Conservation (phyloP, 2,113 vertebrate species). For the Hippocampus guttulatus region DNA sequence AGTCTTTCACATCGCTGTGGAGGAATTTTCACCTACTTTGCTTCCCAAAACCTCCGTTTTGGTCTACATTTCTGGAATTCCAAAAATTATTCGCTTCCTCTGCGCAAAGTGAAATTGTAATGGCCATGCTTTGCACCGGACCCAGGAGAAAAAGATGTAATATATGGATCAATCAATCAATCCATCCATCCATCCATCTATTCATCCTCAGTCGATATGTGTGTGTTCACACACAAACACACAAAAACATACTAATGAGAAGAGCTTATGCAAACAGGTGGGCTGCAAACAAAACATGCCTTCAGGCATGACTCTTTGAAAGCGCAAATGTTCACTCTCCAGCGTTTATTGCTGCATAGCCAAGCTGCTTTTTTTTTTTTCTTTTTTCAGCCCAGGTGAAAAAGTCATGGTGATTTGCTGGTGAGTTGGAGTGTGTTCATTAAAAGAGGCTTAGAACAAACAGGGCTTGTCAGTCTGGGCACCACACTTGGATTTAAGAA, state of each 20-base stretch:
- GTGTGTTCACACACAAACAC: too few species aligned
- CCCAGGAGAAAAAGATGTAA: too few species aligned
- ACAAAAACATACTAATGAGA: slow-evolving; percentile 44
- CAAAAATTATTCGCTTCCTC: too few species aligned
- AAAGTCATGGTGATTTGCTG: slow-evolving; percentile 36
- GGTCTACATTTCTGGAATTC: too few species aligned
- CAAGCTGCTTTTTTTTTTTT: slow-evolving; percentile 18
- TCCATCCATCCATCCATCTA: too few species aligned
- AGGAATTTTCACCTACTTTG: too few species aligned
- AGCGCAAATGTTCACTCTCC: not conserved
- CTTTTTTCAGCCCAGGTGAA: slow-evolving; percentile 34
- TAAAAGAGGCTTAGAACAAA: slow-evolving; percentile 47
- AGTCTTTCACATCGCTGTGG: too few species aligned
- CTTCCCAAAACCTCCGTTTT: too few species aligned
- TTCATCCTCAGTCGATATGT: too few species aligned
- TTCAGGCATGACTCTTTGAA: slow-evolving; percentile 23
- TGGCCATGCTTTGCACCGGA: too few species aligned
- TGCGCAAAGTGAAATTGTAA: too few species aligned
- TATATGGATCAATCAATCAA: too few species aligned
- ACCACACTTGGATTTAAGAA: slow-evolving; percentile 2
- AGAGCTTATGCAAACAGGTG: slow-evolving; percentile 21
- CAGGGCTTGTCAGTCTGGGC: slow-evolving; percentile 14
- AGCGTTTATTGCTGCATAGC: slow-evolving; percentile 15
- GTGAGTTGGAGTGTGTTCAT: slow-evolving; percentile 42
- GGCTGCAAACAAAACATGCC: slow-evolving; percentile 30